phyloP scores from a whole-genome alignment of 2,888 invertebrate genomes.

The Nudaria mundana region DNA sequence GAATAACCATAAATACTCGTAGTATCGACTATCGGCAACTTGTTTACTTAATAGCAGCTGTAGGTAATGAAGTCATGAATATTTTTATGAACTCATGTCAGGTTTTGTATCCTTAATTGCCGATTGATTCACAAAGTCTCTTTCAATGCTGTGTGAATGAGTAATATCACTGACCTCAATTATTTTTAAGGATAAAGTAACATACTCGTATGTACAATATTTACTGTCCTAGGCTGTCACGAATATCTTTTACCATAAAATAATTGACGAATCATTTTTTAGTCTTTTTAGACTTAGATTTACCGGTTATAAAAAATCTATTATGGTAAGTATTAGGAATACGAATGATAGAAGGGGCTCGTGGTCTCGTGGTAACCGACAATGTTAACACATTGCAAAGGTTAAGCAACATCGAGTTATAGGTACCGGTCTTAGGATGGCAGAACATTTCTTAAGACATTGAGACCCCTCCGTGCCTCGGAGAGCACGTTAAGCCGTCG shows the following conservation, averaged over 20 bases:
- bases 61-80: conserved; percentile 36
- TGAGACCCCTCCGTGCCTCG: no score
- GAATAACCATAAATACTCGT: conserved; percentile 29
- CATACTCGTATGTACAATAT: conserved; percentile 11
- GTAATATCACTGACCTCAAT: conserved; percentile 20
- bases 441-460: no score
- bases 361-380: no score
- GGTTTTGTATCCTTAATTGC: conserved; percentile 46
- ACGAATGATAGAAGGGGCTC: no score
- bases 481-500: no score
- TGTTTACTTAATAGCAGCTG: conserved; percentile 25
- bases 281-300: no score
- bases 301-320: no score
- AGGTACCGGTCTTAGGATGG: no score
- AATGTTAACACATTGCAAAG: no score
- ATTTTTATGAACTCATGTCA: conserved; percentile 47
- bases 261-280: not conserved
- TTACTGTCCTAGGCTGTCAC: conserved; percentile 1
- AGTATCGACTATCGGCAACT: conserved; percentile 9
- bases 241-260: conserved; percentile 1
- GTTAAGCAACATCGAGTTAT: no score
- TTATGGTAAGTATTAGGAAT: no score
- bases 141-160: conserved; percentile 17
- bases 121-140: conserved; percentile 35
- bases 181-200: conserved; percentile 13